Conservation (phyloP, 2,888 invertebrate species). For the Drosophila cognata region DNA sequence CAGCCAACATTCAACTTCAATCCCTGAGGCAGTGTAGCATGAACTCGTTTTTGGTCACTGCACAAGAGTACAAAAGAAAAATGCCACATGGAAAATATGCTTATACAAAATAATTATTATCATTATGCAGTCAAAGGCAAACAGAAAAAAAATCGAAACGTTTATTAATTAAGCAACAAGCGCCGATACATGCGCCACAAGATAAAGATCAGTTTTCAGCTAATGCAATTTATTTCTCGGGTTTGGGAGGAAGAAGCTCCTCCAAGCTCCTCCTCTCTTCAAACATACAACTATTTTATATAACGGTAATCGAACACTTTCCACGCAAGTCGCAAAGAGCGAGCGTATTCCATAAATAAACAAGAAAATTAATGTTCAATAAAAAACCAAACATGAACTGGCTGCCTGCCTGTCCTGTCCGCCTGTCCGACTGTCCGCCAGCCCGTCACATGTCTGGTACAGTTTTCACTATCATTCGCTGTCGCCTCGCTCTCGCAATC, state of each 20-base stretch:
- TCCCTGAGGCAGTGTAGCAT: conserved; percentile 56
- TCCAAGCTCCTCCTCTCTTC: not conserved
- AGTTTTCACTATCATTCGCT: conserved; percentile 73
- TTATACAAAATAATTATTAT: conserved; percentile 14
- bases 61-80: conserved; percentile 19
- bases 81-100: conserved; percentile 13
- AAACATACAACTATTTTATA: not conserved
- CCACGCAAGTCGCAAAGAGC: conserved; percentile 29
- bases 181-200: conserved; percentile 19
- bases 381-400: conserved; percentile 48
- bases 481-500: conserved; percentile 16
- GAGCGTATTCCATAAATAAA: conserved; percentile 67
- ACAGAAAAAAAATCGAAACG: not conserved
- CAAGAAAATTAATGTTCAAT: conserved; percentile 64
- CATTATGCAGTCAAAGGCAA: conserved; percentile 37
- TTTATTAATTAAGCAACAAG: conserved; percentile 36
- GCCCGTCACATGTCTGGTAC: conserved; percentile 48
- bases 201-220: conserved; percentile 34
- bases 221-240: conserved; percentile 36
- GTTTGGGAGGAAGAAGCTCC: conserved; percentile 28
- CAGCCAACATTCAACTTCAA: not conserved
- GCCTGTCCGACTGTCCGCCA: not conserved
- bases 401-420: conserved; percentile 15
- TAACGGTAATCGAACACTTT: conserved; percentile 59
- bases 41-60: conserved; percentile 73